Percentiles rank a stretch among this genome's conserved stretches.
These are phyloP conservation scores for Todiramphus chloris DNA, from an alignment of 2,113 vertebrate genomes.

Conservation along the genomic window DNA sequence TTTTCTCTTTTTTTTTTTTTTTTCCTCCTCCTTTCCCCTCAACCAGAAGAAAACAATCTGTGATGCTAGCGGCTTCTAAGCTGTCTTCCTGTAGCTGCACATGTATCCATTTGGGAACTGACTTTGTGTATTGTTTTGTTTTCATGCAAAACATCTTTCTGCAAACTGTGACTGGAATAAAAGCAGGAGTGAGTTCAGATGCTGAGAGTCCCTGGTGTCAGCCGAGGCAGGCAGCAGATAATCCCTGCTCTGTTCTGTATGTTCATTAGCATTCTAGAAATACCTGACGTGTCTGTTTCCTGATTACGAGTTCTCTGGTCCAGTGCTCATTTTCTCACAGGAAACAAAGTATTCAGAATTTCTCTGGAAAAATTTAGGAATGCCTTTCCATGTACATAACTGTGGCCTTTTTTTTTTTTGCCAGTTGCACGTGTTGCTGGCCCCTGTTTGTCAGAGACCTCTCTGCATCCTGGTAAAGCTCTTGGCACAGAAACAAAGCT, in stretches of 20 bases:
- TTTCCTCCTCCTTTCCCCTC: background rate
- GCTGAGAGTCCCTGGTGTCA: constrained; percentile 6
- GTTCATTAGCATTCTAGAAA: constrained; percentile 61
- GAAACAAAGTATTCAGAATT: constrained; percentile 30
- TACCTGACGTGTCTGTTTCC: constrained; percentile 36
- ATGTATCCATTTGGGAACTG: constrained; percentile 26
- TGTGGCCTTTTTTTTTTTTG: background rate
- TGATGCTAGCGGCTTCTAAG: constrained; percentile 22
- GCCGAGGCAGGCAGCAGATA: constrained; percentile 18
- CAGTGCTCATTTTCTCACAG: constrained; percentile 28
- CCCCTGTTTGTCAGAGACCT: background rate
- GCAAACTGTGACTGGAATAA: constrained; percentile 36
- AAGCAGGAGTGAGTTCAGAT: constrained; percentile 38
- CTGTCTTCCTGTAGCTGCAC: constrained; percentile 18
- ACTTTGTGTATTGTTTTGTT: constrained; percentile 23
- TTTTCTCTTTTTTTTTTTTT: background rate
- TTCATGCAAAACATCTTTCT: constrained; percentile 5
- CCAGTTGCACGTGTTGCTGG: background rate
- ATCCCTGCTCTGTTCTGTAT: constrained; percentile 11
- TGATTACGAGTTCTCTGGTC: constrained; percentile 21
- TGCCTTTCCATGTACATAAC: background rate
- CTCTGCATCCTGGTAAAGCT: background rate
- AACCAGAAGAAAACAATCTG: constrained; percentile 24
- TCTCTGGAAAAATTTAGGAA: constrained; percentile 18
- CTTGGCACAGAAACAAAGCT: background rate